phyloP scores from a whole-genome alignment of 2,797 vertebrate genomes.

The Eupleurogrammus muticus region DNA sequence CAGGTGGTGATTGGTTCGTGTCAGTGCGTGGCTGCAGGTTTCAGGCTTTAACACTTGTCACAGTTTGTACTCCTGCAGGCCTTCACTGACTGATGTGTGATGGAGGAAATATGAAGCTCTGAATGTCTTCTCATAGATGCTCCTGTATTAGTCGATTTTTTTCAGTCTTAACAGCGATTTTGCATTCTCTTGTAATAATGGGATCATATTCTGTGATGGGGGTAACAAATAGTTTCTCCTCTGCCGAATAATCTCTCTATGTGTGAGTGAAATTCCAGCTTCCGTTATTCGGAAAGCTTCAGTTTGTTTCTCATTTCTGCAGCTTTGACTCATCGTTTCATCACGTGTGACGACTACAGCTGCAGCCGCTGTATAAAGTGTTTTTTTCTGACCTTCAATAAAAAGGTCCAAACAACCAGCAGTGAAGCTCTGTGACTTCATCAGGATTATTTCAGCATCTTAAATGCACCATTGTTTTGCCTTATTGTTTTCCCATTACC shows the following conservation, averaged over 20 bases:
- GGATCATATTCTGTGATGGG: too few relatives aligned
- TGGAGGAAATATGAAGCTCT: background rate
- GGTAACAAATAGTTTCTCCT: too few relatives aligned
- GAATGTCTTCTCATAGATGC: background rate
- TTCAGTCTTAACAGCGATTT: background rate
- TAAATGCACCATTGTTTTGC: too few relatives aligned
- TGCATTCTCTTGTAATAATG: background rate
- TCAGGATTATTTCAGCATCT: too few relatives aligned
- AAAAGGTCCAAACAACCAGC: background rate
- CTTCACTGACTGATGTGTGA: background rate
- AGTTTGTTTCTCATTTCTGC: constrained; percentile 52
- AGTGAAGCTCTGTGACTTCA: background rate
- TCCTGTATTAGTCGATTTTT: background rate
- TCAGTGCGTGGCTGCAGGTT: background rate
- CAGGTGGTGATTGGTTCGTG: background rate
- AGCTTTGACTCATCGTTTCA: background rate
- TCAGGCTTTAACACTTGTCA: background rate
- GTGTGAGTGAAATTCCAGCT: constrained; percentile 25
- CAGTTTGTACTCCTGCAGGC: background rate
- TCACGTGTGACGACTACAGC: background rate
- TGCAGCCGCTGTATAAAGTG: background rate
- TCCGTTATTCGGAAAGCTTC: constrained; percentile 39
- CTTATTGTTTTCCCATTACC: too few relatives aligned
- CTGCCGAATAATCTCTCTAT: too few relatives aligned
- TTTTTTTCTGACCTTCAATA: background rate